Conservation (phyloP, 30 jellyfish, hydroid and myxozoan species). For the Aurelia aurita complex sp. Pacific region DNA sequence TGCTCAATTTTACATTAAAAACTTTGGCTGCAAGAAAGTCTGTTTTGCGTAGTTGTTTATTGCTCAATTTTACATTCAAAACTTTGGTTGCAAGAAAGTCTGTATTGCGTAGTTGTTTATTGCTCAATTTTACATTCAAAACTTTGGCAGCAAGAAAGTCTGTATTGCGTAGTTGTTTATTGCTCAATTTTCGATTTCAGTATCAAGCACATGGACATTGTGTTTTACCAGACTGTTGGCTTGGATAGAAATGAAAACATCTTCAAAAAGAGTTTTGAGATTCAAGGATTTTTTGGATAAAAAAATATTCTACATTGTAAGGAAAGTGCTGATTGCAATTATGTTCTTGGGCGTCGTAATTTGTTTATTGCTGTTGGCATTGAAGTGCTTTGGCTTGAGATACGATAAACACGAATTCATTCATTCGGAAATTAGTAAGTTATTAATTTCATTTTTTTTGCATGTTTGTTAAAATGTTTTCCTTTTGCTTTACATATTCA, state of each 20-base stretch:
- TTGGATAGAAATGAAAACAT: neutral
- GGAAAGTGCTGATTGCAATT: neutral
- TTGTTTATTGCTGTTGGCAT: neutral
- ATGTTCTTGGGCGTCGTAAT: slow-evolving; percentile 20
- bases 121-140: too few species aligned
- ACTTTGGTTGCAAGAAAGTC: neutral
- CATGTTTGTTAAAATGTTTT: too few species aligned
- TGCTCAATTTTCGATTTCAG: neutral
- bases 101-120: too few species aligned
- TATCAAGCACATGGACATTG: slow-evolving; percentile 7
- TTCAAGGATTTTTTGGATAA: slow-evolving; percentile 22
- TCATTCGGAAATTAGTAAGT: slow-evolving; percentile 55
- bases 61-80: too few species aligned
- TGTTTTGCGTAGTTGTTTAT: neutral
- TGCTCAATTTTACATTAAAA: too few species aligned
- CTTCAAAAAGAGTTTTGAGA: slow-evolving; percentile 21
- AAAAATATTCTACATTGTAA: neutral
- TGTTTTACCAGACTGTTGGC: neutral
- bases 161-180: neutral
- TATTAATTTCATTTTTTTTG: too few species aligned
- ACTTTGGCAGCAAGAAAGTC: neutral
- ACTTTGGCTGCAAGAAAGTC: neutral
- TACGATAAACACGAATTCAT: slow-evolving; percentile 51
- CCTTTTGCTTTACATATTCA: too few species aligned
- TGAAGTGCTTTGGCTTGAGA: slow-evolving; percentile 39